These are phyloP conservation scores for Aegotheles bennettii DNA, from an alignment of 2,113 vertebrate species.

Conservation along the genomic window DNA sequence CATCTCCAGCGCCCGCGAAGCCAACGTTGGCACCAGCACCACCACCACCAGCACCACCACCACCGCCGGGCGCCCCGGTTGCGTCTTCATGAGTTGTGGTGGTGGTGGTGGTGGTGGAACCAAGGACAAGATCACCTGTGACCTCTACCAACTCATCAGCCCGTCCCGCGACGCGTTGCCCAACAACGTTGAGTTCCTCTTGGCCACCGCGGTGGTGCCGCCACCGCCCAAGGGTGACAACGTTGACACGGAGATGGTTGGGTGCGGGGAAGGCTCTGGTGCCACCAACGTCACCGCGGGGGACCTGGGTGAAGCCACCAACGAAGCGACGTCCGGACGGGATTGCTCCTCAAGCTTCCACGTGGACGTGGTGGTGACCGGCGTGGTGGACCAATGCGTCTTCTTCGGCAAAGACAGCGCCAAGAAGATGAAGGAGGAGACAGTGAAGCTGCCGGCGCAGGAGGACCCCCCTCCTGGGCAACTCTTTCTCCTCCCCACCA, in stretches of 20 bases:
- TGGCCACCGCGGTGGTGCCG: too few relatives aligned
- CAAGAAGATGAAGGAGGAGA: conserved; percentile 90
- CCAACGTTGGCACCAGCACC: too few relatives aligned
- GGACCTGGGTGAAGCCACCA: too few relatives aligned
- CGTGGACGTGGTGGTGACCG: conserved; percentile 93
- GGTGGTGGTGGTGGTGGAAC: conserved; percentile 62
- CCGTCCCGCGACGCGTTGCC: conserved; percentile 79
- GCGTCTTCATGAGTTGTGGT: conserved; percentile 81
- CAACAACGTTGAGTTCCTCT: conserved; percentile 71
- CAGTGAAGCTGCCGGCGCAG: conserved; percentile 77
- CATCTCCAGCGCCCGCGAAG: conserved; percentile 84
- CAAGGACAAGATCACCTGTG: conserved; percentile 96
- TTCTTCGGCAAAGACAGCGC: conserved; percentile 92
- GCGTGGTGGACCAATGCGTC: conserved; percentile 91
- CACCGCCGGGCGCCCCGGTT: conserved; percentile 68
- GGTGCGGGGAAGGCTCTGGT: too few relatives aligned
- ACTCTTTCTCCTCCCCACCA: conserved; percentile 83
- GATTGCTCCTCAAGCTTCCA: conserved; percentile 86
- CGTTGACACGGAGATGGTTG: too few relatives aligned
- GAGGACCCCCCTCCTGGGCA: conserved; percentile 89
- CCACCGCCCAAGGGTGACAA: too few relatives aligned
- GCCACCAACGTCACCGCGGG: too few relatives aligned
- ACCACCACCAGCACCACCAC: too few relatives aligned
- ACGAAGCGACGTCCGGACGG: too few relatives aligned
- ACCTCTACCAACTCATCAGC: conserved; percentile 92